Percentiles rank a stretch among this genome's conserved stretches.
Conservation (phyloP, 2,888 invertebrate species). For the Sclerodermus sp. region DNA sequence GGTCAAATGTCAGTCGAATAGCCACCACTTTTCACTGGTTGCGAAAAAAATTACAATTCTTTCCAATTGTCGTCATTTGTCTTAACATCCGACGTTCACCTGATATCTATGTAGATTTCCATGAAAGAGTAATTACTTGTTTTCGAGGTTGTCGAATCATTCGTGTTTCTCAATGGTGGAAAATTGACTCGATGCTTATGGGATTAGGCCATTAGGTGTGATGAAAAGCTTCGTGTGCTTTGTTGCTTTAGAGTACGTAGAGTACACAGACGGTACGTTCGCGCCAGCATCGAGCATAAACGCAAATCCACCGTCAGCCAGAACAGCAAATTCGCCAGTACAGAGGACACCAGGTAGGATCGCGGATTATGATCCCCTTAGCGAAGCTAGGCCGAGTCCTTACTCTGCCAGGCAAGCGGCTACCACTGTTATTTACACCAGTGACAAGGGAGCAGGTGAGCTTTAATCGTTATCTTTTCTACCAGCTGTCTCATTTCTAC, state of each 20-base stretch:
- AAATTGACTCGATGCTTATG: too few species aligned
- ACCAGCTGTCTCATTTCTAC: too few species aligned
- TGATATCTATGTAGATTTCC: too few species aligned
- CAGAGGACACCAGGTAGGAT: constrained; percentile 69
- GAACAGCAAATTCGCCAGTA: constrained; percentile 39
- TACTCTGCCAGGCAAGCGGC: constrained; percentile 75
- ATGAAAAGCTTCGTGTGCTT: constrained; percentile 7
- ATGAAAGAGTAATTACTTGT: too few species aligned
- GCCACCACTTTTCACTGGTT: too few species aligned
- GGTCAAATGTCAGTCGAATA: too few species aligned
- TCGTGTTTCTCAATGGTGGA: too few species aligned
- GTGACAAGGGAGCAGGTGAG: constrained; percentile 70
- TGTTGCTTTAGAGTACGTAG: constrained; percentile 50
- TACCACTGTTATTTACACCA: constrained; percentile 84
- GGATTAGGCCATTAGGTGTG: too few species aligned
- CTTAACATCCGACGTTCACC: too few species aligned
- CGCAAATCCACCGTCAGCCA: constrained; percentile 32
- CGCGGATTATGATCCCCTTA: constrained; percentile 79
- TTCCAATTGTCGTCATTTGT: too few species aligned
- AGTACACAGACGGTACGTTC: constrained; percentile 54
- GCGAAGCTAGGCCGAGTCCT: constrained; percentile 70
- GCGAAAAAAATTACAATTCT: too few species aligned
- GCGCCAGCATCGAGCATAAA: constrained; percentile 45
- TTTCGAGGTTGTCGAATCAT: too few species aligned
- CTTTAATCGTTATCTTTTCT: constrained; percentile 5